A percentile compares a stretch with the other conserved stretches of the same genome.
These are phyloP conservation scores for Brenthis hecate DNA, from an alignment of 2,888 invertebrate species.

Conservation along the genomic window DNA sequence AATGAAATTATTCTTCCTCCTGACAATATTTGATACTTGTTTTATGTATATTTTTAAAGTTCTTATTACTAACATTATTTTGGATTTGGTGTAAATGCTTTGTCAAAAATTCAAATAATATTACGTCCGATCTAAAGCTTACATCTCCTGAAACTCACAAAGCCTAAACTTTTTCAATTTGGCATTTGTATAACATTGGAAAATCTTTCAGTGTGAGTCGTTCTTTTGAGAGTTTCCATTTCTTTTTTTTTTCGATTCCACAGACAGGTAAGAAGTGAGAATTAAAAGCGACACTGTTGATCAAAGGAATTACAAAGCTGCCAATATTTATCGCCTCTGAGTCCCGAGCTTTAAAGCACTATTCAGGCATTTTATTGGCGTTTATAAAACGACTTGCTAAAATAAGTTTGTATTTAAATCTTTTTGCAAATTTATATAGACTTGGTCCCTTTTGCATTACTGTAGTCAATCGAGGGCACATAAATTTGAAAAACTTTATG, in stretches of 20 bases:
- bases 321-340: constrained; percentile 29
- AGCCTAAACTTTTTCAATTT: constrained; percentile 30
- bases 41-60: too few relatives aligned
- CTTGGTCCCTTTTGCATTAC: constrained; percentile 25
- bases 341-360: constrained; percentile 47
- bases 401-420: constrained; percentile 38
- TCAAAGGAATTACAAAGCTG: constrained; percentile 18
- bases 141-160: constrained; percentile 16
- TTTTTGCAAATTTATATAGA: constrained; percentile 39
- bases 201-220: constrained; percentile 15
- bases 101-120: neutral
- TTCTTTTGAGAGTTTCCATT: constrained; percentile 10
- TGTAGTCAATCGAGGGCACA: constrained; percentile 12
- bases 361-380: constrained; percentile 48
- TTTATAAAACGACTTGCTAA: constrained; percentile 39
- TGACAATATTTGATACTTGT: too few relatives aligned
- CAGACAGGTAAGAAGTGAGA: constrained; percentile 57
- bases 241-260: constrained; percentile 49
- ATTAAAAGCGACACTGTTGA: constrained; percentile 35
- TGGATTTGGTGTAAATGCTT: too few relatives aligned
- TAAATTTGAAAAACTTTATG: constrained; percentile 24
- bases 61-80: too few relatives aligned
- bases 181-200: constrained; percentile 28
- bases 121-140: constrained; percentile 7
- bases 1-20: too few relatives aligned